Conservation (phyloP, 2,888 invertebrate species). For the Sturmia bella region DNA sequence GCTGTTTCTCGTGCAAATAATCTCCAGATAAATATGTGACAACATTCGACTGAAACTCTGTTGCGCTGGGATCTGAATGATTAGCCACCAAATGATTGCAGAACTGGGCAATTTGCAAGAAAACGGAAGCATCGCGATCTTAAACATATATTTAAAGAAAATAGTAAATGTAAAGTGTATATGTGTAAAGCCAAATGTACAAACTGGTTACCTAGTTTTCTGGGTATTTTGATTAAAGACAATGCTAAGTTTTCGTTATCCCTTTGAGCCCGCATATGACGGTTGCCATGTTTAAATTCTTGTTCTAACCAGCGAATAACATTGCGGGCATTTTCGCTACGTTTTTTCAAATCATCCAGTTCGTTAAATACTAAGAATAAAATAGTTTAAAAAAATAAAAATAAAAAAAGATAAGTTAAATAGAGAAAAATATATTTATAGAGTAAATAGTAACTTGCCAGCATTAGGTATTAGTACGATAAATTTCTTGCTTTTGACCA, state of each 20-base stretch:
- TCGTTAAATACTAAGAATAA: conserved; percentile 89
- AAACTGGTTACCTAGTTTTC: conserved; percentile 85
- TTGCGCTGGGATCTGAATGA: conserved; percentile 83
- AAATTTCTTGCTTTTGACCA: conserved; percentile 91
- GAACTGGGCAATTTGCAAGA: conserved; percentile 81
- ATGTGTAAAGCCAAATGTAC: background rate
- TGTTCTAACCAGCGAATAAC: conserved; percentile 96
- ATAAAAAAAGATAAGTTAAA: too few relatives aligned
- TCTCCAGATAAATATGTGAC: conserved; percentile 90
- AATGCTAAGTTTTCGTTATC: conserved; percentile 90
- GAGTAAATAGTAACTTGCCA: conserved; percentile 84
- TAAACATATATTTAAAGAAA: conserved; percentile 3
- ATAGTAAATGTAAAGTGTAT: too few relatives aligned
- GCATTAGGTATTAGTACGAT: conserved; percentile 93
- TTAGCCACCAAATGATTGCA: conserved; percentile 81
- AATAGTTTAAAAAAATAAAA: background rate
- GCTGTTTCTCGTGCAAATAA: conserved; percentile 80
- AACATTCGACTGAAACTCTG: conserved; percentile 82
- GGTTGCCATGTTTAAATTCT: conserved; percentile 92
- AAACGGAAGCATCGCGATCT: conserved; percentile 81
- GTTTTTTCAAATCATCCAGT: conserved; percentile 93
- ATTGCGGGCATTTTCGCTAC: conserved; percentile 91
- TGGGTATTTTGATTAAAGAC: conserved; percentile 88
- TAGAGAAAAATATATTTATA: too few relatives aligned
- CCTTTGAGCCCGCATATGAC: conserved; percentile 93